phyloP scores from a whole-genome alignment of 2,797 vertebrate species.

The Gymnodraco acuticeps region DNA sequence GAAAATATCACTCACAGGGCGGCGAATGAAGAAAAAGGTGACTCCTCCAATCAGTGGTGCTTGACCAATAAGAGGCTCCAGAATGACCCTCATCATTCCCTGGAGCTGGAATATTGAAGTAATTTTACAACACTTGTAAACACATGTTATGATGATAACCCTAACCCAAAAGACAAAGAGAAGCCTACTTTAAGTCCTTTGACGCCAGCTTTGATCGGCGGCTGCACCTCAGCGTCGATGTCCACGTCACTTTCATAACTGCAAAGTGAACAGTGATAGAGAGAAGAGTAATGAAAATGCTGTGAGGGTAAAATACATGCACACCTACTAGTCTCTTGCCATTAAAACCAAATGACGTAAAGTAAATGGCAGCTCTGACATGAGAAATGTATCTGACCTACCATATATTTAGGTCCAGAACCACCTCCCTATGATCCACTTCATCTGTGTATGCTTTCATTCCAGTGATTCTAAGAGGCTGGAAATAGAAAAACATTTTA shows the following conservation, averaged over 20 bases:
- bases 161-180: background rate
- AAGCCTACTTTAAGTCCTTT: conserved; percentile 90
- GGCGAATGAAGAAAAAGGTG: conserved; percentile 94
- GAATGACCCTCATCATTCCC: conserved; percentile 91
- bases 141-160: background rate
- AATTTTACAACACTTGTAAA: background rate
- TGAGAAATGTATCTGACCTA: conserved; percentile 60
- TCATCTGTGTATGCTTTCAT: conserved; percentile 90
- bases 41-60: conserved; percentile 93
- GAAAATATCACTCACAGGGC: conserved; percentile 88
- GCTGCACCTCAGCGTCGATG: conserved; percentile 90
- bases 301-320: rapidly evolving
- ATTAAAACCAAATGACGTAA: too few relatives aligned
- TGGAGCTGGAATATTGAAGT: conserved; percentile 83
- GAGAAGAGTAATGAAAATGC: background rate
- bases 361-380: background rate
- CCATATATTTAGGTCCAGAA: conserved; percentile 93
- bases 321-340: too few relatives aligned
- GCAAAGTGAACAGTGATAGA: conserved; percentile 33
- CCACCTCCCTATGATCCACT: conserved; percentile 88
- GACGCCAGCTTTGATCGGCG: conserved; percentile 89
- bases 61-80: conserved; percentile 91
- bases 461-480: conserved; percentile 92
- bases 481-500: conserved; percentile 53
- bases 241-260: conserved; percentile 93